Base-by-base conservation (phyloP, 2,113 vertebrate species). In the Sturnus vulgaris region DNA sequence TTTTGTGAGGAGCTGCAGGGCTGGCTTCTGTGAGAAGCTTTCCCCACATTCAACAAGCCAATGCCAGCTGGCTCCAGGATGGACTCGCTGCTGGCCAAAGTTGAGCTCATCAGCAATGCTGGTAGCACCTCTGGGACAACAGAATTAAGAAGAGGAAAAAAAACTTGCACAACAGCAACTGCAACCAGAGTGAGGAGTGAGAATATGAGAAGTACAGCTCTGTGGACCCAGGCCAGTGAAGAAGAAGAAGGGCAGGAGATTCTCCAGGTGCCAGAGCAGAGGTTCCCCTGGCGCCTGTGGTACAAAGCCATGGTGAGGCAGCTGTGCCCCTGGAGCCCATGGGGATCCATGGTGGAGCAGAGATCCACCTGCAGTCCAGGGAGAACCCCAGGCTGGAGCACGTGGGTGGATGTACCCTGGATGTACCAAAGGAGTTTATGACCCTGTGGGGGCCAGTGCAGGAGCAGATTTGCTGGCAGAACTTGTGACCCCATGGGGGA, bases 401-500 rank as follows among this genome's bases (percentile, higher is more conserved):
- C 27, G 15, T 44, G 33, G 27, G 28, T 52, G 50, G 15, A 27
- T 15, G 49, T 49, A 49, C 49, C 47, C 49, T 49, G 49, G 23
- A 23, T 44, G 52, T 64, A 28, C 27, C 22, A 37, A 37, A 86
- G 63, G 46, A 52, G 53, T 35, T 59, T 28, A 31, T 68, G 63
- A 37, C 3, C 37, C 46, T 0, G 0, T 40, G 35, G 30, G 12
- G 15, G 30, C 17, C 31, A 30, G 8, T 17, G 35, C 49, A 35
- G 40, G 57, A 71, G 13, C 21, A 42, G 30, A 9, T 64, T 71
- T 49, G 24, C 49, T 56, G 75, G 42, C 24, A 47, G 30, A 46
- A 56, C 20, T 27, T 64, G 40, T 55, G 40, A 78, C 15, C 19
- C 28, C 18, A 4, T 9, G 33, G 22, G 23, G 35, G 16, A 35